A percentile compares a stretch with the other conserved stretches of the same genome.
These are phyloP conservation scores for Zosterops pallidus DNA, from an alignment of 2,113 vertebrate genomes.

Conservation along the genomic window DNA sequence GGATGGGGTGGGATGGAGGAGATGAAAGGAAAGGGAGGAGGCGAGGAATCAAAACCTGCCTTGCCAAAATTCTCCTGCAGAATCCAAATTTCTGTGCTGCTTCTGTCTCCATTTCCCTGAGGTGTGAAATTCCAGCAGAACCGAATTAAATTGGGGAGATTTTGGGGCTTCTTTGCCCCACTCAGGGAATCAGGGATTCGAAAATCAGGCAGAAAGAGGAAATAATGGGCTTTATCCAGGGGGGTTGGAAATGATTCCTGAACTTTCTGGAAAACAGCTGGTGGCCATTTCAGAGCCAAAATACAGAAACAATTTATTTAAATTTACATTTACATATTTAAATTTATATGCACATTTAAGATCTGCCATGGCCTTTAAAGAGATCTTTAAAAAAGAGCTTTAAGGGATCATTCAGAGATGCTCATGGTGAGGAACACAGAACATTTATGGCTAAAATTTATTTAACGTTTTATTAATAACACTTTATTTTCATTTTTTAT, in stretches of 20 bases:
- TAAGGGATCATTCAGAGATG: accelerated
- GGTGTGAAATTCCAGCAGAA: background rate
- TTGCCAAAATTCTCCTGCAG: background rate
- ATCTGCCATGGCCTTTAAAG: background rate
- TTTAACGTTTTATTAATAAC: background rate
- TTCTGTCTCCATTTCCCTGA: background rate
- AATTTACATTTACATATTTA: background rate
- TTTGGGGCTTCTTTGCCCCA: background rate
- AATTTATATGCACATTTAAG: background rate
- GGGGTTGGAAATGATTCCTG: background rate
- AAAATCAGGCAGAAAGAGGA: background rate
- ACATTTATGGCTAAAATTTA: background rate
- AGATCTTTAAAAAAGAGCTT: background rate
- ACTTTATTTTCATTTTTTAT: background rate
- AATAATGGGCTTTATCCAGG: background rate
- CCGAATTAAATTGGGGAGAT: background rate
- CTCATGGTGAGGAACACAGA: background rate
- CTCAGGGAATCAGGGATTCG: background rate
- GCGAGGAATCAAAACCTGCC: background rate
- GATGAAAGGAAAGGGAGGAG: conserved; percentile 8
- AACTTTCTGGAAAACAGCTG: background rate
- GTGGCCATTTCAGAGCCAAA: background rate
- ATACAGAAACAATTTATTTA: background rate
- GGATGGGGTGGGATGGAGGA: background rate
- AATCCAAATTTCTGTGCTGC: background rate